Evolutionary conservation across 2,888 invertebrate genomes (phyloP), one percentile per base, ranked within the genome.

Genomic region (Coleophora deauratella): DNA sequence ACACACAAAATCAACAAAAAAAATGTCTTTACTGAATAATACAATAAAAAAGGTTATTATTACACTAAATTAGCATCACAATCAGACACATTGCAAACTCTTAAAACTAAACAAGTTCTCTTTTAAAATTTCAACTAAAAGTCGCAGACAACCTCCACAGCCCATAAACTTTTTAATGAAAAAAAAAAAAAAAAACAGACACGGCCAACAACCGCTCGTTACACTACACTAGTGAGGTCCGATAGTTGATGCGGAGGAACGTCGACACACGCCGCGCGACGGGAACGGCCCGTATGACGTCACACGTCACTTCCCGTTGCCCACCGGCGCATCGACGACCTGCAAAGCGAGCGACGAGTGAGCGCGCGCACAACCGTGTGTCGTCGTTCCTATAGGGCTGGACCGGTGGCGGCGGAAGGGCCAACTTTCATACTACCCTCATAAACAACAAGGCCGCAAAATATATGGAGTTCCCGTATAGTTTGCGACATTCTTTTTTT

Each of bases 201-300:
- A 31, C 10, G 11, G 4, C 4, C 10, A 31, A 44, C 45, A 55
- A 50, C 46, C 53, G 38, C 38, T 46, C 40, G 46, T 68, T 72
- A 76, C 73, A 75, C 77, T 81, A 81, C 70, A 71, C 78, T 80
- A 81, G 70, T 82, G 82, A 82, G 84, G 84, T 81, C 82, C 81
- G 80, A 73, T 59, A 64, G 72, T 74, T 74, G 76, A 68, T 70
- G 69, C 46, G 74, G 81, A 75, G 82, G 81, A 82, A 84, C 84
- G 84, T 69, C 84, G 84, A 85, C 84, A 84, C 84, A 85, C 80
- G 78, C 54, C 59, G 76, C 70, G 70, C 66, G 68, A 51, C 58
- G 58, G 62, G 57, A 27, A 11, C 27, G 14, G 35, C 21, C 56
- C 52, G 57, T 43, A 51, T 63, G 66, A 54, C 62, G 66, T 80